Percentiles rank a stretch among this genome's conserved stretches.
phyloP scores from a whole-genome alignment of 1,140 invertebrate genomes.

The Caerostris extrusa region DNA sequence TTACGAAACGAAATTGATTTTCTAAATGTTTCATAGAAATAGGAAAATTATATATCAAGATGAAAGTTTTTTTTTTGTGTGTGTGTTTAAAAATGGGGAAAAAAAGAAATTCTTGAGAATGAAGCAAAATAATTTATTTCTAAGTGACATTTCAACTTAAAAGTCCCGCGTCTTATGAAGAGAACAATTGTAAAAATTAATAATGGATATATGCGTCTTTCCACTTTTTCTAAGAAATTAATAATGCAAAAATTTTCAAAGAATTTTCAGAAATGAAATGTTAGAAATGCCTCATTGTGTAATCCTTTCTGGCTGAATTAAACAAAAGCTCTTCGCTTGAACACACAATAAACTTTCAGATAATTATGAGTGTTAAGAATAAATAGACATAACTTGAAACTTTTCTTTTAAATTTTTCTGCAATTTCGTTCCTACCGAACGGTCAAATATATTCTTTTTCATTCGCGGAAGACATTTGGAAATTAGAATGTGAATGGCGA shows the following conservation, averaged over 20 bases:
- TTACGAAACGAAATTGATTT: conserved; percentile 4
- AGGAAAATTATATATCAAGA: background rate
- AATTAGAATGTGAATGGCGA: background rate
- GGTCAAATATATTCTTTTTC: background rate
- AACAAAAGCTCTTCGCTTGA: background rate
- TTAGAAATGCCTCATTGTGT: background rate
- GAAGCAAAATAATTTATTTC: background rate
- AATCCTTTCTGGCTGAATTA: background rate
- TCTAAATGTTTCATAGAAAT: background rate
- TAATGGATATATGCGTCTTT: too few relatives aligned
- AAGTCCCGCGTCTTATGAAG: background rate
- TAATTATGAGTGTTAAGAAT: background rate
- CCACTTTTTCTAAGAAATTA: background rate
- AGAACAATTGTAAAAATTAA: too few relatives aligned
- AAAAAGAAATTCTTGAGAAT: background rate
- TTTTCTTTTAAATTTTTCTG: background rate
- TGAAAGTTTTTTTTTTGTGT: background rate
- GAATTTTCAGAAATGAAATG: background rate
- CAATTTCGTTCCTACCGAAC: background rate
- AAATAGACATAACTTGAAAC: background rate
- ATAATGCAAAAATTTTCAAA: background rate
- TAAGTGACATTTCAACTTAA: background rate
- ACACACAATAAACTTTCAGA: background rate
- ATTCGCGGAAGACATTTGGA: background rate
- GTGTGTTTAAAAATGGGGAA: background rate